Conservation (phyloP, 2,888 invertebrate genomes). For the Melanargia galathea region DNA sequence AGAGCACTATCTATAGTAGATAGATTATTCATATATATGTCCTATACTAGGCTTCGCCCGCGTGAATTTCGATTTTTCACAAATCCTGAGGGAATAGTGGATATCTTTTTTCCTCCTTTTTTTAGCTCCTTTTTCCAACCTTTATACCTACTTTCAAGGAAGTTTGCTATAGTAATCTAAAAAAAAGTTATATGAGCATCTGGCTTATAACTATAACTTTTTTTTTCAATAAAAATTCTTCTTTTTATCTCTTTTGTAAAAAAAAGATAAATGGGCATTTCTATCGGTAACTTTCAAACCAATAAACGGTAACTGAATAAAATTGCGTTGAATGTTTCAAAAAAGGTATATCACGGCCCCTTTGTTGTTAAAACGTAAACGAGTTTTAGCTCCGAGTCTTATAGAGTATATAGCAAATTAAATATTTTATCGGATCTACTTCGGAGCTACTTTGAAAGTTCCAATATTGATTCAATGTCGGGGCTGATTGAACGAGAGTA, state of each 20-base stretch:
- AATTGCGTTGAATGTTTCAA: slow-evolving; percentile 3
- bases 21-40: no score
- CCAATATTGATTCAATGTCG: slow-evolving; percentile 24
- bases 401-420: slow-evolving; percentile 12
- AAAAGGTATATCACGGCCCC: not conserved
- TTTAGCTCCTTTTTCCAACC: no score
- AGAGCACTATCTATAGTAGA: not conserved
- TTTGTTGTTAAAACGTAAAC: slow-evolving; percentile 15
- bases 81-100: no score
- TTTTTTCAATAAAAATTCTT: not conserved
- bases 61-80: no score
- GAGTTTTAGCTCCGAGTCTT: not conserved
- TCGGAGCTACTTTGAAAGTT: slow-evolving; percentile 21
- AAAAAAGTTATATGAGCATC: no score
- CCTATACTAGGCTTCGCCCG: no score
- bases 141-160: no score
- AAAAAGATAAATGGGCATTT: not conserved
- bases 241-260: not conserved
- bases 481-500: slow-evolving; percentile 25
- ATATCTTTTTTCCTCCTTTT: no score
- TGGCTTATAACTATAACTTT: no score
- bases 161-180: no score
- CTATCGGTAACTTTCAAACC: no score
- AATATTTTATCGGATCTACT: slow-evolving; percentile 23
- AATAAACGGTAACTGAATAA: not conserved